phyloP scores from a whole-genome alignment of 2,113 vertebrate species.

The Nibea albiflora region DNA sequence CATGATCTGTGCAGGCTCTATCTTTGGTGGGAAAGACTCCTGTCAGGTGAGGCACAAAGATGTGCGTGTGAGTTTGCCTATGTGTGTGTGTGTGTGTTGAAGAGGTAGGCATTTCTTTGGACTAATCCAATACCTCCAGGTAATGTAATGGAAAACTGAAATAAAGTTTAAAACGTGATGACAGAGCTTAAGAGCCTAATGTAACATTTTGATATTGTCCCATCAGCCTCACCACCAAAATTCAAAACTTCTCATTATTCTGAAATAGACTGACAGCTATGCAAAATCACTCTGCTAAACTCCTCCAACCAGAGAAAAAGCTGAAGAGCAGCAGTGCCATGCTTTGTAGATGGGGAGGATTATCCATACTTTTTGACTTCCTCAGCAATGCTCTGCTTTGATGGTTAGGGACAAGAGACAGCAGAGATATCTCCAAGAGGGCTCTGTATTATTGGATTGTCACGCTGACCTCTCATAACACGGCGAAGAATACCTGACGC shows the following conservation, averaged over 20 bases:
- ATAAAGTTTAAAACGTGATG: neutral
- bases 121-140: neutral
- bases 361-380: too few species aligned
- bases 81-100: neutral
- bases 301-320: too few species aligned
- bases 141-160: neutral
- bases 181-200: neutral
- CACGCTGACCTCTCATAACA: too few species aligned
- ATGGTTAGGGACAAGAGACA: too few species aligned
- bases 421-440: too few species aligned
- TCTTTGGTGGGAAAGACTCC: conserved; percentile 82
- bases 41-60: conserved; percentile 76
- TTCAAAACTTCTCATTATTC: neutral
- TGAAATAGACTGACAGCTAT: neutral
- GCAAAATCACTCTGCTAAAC: too few species aligned
- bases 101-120: neutral
- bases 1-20: conserved; percentile 84
- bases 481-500: too few species aligned
- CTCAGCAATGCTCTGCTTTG: too few species aligned
- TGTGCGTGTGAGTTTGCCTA: neutral
- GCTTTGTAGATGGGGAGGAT: too few species aligned
- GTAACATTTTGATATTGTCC: neutral
- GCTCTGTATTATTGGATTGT: too few species aligned
- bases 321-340: too few species aligned
- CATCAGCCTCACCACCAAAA: neutral